Conservation (phyloP, 2,888 invertebrate genomes). For the Heterodera filipjevi region DNA sequence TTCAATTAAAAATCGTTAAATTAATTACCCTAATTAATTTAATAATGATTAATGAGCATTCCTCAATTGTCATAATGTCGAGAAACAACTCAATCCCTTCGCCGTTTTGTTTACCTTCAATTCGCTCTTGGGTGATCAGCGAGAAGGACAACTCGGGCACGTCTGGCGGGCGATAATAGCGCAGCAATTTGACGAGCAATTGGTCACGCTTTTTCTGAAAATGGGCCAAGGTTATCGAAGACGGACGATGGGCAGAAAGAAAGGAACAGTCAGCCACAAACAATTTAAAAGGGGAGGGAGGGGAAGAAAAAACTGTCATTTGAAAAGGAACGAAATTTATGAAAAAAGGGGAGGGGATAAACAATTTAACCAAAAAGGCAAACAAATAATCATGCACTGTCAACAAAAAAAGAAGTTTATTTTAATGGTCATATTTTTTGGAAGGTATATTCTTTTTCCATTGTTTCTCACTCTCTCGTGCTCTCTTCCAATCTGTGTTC, state of each 20-base stretch:
- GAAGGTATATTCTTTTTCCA: too few relatives aligned
- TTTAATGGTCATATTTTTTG: too few relatives aligned
- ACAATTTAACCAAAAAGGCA: too few relatives aligned
- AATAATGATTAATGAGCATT: too few relatives aligned
- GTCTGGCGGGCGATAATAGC: slow-evolving; percentile 71
- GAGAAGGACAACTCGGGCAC: slow-evolving; percentile 68
- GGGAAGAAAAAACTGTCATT: too few relatives aligned
- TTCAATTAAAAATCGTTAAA: neutral
- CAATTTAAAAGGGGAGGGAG: neutral
- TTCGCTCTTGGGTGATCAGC: slow-evolving; percentile 48
- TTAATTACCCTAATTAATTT: neutral
- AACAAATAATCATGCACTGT: too few relatives aligned
- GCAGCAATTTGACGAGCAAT: slow-evolving; percentile 69
- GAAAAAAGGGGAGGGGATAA: too few relatives aligned
- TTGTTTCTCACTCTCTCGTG: too few relatives aligned
- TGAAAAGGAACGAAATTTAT: too few relatives aligned
- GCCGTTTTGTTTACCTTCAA: slow-evolving; percentile 31
- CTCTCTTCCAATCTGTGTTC: neutral
- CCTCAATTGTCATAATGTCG: neutral
- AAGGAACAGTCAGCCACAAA: neutral
- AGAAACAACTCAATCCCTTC: neutral
- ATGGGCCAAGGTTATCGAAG: neutral
- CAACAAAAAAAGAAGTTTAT: too few relatives aligned
- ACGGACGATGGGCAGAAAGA: neutral
- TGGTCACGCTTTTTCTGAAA: slow-evolving; percentile 70